Percentiles rank a stretch among this genome's conserved stretches.
These are phyloP conservation scores for Drosophila subpulchrella DNA, from an alignment of 1,140 invertebrate species.

Conservation along the genomic window DNA sequence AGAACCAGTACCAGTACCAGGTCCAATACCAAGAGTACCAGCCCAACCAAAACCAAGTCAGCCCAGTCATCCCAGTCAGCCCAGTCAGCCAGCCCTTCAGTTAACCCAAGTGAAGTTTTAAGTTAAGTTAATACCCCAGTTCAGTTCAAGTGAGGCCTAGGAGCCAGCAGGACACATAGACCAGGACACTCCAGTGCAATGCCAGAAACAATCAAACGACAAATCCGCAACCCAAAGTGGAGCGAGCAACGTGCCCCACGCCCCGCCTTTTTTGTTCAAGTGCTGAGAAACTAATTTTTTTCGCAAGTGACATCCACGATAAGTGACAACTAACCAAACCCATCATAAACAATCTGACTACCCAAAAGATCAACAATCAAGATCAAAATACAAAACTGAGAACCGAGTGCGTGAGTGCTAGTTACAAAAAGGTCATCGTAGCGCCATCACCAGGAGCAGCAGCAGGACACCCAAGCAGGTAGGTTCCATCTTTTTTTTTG, in stretches of 20 bases:
- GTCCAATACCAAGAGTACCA: neutral
- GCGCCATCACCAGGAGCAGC: neutral
- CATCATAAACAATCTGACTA: conserved; percentile 1
- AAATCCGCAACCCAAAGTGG: conserved; percentile 7
- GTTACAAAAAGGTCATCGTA: neutral
- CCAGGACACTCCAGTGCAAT: conserved; percentile 39
- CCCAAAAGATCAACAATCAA: conserved; percentile 2
- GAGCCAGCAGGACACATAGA: neutral
- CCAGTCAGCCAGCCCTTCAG: neutral
- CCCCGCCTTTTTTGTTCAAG: conserved; percentile 59
- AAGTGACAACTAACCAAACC: neutral
- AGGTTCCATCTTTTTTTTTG: too few species aligned
- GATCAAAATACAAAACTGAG: conserved; percentile 12
- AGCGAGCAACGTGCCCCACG: conserved; percentile 16
- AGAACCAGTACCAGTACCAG: conserved; percentile 9
- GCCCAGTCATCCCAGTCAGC: neutral
- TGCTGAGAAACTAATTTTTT: conserved; percentile 46
- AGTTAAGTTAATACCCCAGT: neutral
- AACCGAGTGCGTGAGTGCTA: conserved; percentile 8
- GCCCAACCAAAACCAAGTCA: neutral
- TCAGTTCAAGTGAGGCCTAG: neutral
- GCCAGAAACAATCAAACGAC: conserved; percentile 7
- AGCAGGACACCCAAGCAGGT: conserved; percentile 19
- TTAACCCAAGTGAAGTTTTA: neutral
- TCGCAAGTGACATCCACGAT: conserved; percentile 15